These are phyloP conservation scores for Potamarius usumacintae DNA, from an alignment of 2,113 vertebrate genomes.

Conservation along the genomic window DNA sequence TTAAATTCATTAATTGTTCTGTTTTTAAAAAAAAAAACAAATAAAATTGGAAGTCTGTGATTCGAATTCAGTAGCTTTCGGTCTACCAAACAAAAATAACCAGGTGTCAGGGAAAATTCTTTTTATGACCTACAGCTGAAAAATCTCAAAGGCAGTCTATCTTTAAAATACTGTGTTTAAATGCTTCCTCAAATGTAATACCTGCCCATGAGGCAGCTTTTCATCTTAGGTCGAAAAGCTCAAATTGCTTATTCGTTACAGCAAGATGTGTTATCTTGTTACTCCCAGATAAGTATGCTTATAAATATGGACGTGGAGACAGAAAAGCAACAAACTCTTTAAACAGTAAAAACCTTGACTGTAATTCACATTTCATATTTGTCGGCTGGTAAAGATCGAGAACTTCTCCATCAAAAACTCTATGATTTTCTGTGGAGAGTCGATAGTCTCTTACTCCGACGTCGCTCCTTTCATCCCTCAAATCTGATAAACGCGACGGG, in stretches of 20 bases:
- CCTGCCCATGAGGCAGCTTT: background rate
- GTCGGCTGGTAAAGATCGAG: background rate
- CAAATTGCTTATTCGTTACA: background rate
- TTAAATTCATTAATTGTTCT: too few species aligned
- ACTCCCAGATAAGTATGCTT: background rate
- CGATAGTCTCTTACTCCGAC: background rate
- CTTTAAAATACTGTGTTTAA: background rate
- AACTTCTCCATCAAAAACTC: background rate
- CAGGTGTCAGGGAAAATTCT: too few species aligned
- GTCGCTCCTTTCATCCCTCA: conserved; percentile 8
- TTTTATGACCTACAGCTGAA: too few species aligned
- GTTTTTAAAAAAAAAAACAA: too few species aligned
- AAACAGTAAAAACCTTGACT: background rate
- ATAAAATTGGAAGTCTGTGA: too few species aligned
- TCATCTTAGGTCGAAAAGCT: background rate
- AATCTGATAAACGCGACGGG: conserved; percentile 26
- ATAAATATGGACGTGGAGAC: background rate
- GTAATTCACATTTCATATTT: background rate
- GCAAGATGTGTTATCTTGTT: background rate
- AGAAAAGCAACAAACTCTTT: background rate
- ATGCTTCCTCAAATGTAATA: background rate
- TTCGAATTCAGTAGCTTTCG: too few species aligned
- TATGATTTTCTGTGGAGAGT: background rate
- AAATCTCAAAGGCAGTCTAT: too few species aligned
- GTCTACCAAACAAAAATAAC: too few species aligned